Evolutionary conservation across 2,113 vertebrate species (phyloP).

Genomic region (Microcebus tavaratra): DNA sequence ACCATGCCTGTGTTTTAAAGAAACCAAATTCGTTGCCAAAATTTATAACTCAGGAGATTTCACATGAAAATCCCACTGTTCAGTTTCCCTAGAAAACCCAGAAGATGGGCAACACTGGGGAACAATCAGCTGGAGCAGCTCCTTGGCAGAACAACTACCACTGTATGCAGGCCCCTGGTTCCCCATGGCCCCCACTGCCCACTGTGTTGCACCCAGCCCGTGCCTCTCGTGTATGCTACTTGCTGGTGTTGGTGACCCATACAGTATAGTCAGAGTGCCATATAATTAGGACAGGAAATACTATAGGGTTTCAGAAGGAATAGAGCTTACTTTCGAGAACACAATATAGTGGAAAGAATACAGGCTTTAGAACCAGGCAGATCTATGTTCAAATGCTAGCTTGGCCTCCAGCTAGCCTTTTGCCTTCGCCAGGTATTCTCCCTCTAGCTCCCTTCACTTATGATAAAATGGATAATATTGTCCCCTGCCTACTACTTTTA

Average conservation of each 20-base stretch:
- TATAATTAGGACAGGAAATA: neutral
- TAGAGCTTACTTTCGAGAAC: neutral
- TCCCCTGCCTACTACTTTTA: neutral
- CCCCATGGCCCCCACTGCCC: rapidly evolving
- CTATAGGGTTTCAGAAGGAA: neutral
- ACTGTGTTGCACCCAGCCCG: rapidly evolving
- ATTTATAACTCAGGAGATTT: neutral
- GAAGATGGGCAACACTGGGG: neutral
- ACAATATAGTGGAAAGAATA: neutral
- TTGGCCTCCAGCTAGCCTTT: neutral
- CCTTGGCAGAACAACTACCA: neutral
- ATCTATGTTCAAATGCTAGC: neutral
- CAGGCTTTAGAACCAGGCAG: neutral
- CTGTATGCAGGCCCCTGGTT: neutral
- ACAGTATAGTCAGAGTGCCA: neutral
- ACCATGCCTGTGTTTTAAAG: neutral
- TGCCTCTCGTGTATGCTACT: neutral
- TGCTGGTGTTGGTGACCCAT: neutral
- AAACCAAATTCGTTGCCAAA: neutral
- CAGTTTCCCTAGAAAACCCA: neutral
- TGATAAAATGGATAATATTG: neutral
- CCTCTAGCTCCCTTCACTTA: neutral
- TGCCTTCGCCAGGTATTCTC: neutral
- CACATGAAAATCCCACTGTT: neutral
- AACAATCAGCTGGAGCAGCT: neutral